These are phyloP conservation scores for Neogobius melanostomus DNA, from an alignment of 2,113 vertebrate genomes.

Conservation along the genomic window DNA sequence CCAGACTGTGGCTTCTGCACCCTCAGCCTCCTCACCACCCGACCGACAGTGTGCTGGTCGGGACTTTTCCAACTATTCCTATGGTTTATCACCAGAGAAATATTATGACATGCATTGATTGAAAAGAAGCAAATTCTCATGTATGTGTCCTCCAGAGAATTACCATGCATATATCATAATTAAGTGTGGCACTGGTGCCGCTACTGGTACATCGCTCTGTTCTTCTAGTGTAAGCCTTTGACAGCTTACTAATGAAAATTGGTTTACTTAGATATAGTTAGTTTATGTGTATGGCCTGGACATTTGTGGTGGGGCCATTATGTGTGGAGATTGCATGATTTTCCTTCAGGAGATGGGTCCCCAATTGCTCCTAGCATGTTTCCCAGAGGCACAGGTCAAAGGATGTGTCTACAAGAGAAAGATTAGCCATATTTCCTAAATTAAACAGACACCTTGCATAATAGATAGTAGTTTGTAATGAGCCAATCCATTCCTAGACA, in stretches of 20 bases:
- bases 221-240: no score
- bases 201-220: no score
- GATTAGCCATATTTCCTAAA: slow-evolving; percentile 12
- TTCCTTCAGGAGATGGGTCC: no score
- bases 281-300: no score
- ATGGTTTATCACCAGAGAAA: slow-evolving; percentile 58
- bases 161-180: background rate
- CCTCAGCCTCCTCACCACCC: slow-evolving; percentile 45
- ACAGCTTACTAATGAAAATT: no score
- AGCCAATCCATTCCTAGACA: slow-evolving; percentile 16
- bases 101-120: slow-evolving; percentile 47
- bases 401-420: no score
- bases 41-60: slow-evolving; percentile 32
- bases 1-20: slow-evolving; percentile 69
- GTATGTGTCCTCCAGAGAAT: slow-evolving; percentile 12
- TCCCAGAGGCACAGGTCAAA: no score
- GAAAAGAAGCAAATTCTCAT: slow-evolving; percentile 44
- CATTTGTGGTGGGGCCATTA: no score
- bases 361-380: no score
- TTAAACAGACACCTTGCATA: slow-evolving; percentile 31
- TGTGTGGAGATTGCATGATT: no score
- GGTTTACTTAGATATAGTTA: no score
- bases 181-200: no score
- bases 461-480: slow-evolving; percentile 20
- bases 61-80: slow-evolving; percentile 66